Conservation (phyloP, 2,113 vertebrate species). For the Strigops habroptila region DNA sequence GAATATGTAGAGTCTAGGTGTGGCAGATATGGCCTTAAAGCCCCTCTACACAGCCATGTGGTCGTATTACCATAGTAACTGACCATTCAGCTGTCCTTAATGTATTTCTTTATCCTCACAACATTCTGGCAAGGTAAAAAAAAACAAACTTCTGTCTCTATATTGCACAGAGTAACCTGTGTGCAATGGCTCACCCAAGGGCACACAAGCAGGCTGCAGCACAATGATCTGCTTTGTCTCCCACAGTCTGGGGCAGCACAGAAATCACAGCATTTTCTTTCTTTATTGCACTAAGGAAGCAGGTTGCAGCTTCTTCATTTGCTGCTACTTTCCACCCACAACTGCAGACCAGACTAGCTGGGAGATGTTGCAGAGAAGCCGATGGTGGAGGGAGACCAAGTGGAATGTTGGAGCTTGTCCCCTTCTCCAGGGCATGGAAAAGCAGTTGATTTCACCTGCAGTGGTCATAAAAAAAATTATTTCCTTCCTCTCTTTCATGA, state of each 20-base stretch:
- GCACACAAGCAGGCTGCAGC: neutral
- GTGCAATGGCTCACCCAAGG: neutral
- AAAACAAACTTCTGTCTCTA: rapidly evolving
- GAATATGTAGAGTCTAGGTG: neutral
- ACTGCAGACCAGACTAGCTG: neutral
- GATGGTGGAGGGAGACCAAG: neutral
- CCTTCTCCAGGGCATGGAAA: neutral
- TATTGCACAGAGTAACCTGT: neutral
- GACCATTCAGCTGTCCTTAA: neutral
- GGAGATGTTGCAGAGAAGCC: neutral
- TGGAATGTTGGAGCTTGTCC: rapidly evolving
- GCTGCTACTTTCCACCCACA: neutral
- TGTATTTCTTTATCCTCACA: neutral
- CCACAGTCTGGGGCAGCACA: neutral
- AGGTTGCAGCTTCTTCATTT: neutral
- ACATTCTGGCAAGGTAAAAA: neutral
- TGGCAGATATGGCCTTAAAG: neutral
- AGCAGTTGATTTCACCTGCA: neutral
- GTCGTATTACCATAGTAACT: neutral
- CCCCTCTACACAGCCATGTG: neutral
- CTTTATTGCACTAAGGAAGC: neutral
- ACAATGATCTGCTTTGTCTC: neutral
- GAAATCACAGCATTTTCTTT: neutral
- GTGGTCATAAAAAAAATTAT: neutral
- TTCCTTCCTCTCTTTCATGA: conserved; percentile 35